Evolutionary conservation across 2,888 invertebrate genomes (phyloP), one percentile per base, ranked within the genome.

Genomic region (Chalcosyrphus nemorum): DNA sequence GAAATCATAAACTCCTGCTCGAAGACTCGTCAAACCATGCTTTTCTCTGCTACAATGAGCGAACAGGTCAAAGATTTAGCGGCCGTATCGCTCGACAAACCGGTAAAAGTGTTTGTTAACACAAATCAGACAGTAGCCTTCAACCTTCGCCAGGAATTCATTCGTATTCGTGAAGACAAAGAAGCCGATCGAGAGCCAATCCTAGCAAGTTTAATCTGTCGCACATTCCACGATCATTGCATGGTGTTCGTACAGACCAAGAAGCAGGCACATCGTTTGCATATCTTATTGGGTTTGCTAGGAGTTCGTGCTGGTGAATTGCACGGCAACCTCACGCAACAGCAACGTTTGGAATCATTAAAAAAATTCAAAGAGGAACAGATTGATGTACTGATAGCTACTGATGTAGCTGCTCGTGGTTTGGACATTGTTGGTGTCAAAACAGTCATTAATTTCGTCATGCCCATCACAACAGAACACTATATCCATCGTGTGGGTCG

Each of bases 1-100:
- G 98, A 99, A 92, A 97, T 99, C 88, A 97, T 99, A 59, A 95
- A 95, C 15, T 96, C 98, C 88, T 99, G 99, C 91, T 94, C 98
- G 0, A 94, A 95, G 74, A 97, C 96, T 13, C 93, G 99, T 7
- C 99, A 99, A 92, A 99, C 98, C 0, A 96, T 99, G 94, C 92
- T 99, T 75, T 99, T 99, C 93, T 99, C 99, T 0, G 99, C 99
- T 35, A 99, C 99, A 11, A 99, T 99, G 99, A 98, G 98, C n/a
- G 99, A 99, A 68, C 95, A 97, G 91, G 99, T 99, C n/a, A 96
- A 97, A 91, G 98, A 98, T 91, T 92, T 99, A 70, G 98, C 98
- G 0, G 95, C 97, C 0, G 97, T 99, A 1, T 98, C 99, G 0
- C 93, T 99, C 24, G 94, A 95, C 86, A 97, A 97, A 88, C 99